Conservation (phyloP, 2,113 vertebrate genomes). For the Chrysemys picta region DNA sequence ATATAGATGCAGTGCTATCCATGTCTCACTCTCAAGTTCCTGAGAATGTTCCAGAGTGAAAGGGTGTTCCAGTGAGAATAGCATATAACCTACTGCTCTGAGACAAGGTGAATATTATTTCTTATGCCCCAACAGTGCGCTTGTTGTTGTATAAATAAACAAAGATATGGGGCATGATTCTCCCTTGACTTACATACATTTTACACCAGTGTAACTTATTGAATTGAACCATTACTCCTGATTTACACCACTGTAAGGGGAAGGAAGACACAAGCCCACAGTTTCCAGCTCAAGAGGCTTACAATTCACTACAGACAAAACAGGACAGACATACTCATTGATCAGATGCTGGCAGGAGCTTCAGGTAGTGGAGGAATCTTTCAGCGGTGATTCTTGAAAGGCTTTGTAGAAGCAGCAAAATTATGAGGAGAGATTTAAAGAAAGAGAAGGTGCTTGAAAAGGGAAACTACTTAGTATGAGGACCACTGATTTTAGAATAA, state of each 20-base stretch:
- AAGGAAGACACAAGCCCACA: background rate
- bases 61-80: background rate
- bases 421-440: background rate
- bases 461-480: background rate
- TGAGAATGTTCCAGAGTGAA: background rate
- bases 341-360: background rate
- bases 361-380: background rate
- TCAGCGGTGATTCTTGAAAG: background rate
- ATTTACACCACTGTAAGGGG: background rate
- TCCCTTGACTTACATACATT: background rate
- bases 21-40: background rate
- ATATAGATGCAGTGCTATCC: background rate
- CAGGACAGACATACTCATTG: too few species aligned
- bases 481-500: background rate
- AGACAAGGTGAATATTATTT: background rate
- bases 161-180: background rate
- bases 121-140: background rate
- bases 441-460: background rate
- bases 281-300: background rate
- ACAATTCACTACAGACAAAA: background rate
- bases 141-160: background rate
- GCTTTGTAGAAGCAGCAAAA: background rate
- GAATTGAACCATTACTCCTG: background rate
- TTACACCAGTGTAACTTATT: background rate
- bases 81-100: background rate